A percentile compares a stretch with the other conserved stretches of the same genome.
phyloP scores from a whole-genome alignment of 2,797 vertebrate species.

The Podargus strigoides region DNA sequence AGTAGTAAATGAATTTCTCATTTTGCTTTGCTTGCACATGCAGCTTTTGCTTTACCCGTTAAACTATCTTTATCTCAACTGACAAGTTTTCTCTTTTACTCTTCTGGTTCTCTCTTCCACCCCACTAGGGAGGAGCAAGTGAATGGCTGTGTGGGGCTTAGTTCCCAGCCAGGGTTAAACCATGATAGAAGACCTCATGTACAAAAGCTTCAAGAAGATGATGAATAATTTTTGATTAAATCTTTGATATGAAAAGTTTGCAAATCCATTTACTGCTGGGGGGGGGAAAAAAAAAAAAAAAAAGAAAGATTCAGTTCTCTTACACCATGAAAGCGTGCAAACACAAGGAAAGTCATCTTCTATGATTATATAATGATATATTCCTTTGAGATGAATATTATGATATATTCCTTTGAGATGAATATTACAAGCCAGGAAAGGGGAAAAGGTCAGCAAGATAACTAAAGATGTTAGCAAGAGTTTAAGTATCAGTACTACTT shows the following conservation, averaged over 20 bases:
- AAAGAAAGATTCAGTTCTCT: not conserved
- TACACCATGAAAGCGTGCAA: not conserved
- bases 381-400: constrained; percentile 4
- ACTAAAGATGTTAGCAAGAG: not conserved
- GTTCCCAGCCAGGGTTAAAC: no score
- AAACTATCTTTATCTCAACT: no score
- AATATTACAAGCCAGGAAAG: constrained; percentile 9
- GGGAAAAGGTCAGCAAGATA: constrained; percentile 16
- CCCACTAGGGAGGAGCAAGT: no score
- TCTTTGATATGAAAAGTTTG: constrained; percentile 25
- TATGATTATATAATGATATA: constrained; percentile 12
- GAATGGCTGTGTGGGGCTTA: no score
- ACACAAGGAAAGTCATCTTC: constrained; percentile 3
- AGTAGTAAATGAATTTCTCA: no score
- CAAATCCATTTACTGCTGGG: not conserved
- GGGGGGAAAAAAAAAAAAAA: no score
- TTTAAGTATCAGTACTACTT: constrained; percentile 10
- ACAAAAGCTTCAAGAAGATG: constrained; percentile 37
- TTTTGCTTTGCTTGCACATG: no score
- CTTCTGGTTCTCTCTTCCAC: no score
- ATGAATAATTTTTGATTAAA: constrained; percentile 40
- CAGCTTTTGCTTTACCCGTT: no score
- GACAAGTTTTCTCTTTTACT: no score
- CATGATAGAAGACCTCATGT: not conserved
- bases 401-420: no score